Conservation (phyloP, 2,797 vertebrate species). For the Anguilla pacifica region DNA sequence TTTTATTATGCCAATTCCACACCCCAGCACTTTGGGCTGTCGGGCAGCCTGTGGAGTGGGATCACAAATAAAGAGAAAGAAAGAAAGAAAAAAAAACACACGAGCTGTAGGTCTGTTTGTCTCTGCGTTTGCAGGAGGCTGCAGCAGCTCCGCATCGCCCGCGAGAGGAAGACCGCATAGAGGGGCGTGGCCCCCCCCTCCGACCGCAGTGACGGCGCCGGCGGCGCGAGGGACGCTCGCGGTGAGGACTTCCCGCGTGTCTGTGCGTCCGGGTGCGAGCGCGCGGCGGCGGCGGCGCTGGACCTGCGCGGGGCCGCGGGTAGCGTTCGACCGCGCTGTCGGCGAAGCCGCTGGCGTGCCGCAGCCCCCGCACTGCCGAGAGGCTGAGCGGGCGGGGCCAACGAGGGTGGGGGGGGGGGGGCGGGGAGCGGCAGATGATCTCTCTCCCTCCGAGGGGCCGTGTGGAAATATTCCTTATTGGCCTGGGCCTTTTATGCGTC, state of each 20-base stretch:
- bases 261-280: no score
- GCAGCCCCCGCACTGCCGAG: neutral
- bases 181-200: neutral
- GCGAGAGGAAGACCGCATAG: neutral
- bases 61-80: neutral
- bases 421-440: neutral
- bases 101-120: neutral
- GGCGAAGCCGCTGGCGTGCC: neutral
- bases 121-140: neutral
- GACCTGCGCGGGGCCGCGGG: neutral
- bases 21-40: neutral
- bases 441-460: neutral
- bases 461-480: slow-evolving; percentile 6
- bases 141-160: neutral
- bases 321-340: neutral
- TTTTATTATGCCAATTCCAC: neutral
- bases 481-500: neutral
- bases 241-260: no score
- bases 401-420: neutral
- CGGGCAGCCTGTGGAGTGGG: neutral
- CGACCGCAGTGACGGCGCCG: neutral
- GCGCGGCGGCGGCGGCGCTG: neutral
- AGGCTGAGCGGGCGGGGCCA: no score
- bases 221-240: no score
- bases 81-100: no score